A percentile compares a stretch with the other conserved stretches of the same genome.
phyloP scores from a whole-genome alignment of 2,113 vertebrate species.

The Chamaetylas fuelleborni region DNA sequence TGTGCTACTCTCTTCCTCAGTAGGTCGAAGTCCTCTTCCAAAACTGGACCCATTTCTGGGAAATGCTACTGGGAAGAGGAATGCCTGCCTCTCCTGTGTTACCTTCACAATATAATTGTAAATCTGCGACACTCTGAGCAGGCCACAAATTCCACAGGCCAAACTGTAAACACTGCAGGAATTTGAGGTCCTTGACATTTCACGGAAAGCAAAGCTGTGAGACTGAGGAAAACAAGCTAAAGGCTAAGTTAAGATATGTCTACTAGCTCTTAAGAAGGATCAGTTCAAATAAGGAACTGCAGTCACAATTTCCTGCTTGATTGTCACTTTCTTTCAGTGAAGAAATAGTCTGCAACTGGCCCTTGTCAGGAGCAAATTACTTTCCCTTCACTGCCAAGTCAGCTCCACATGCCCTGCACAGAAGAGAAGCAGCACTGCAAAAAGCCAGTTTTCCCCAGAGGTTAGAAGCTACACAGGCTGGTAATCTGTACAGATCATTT shows the following conservation, averaged over 20 bases:
- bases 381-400: conserved; percentile 55
- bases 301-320: conserved; percentile 50
- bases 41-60: neutral
- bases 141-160: neutral
- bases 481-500: neutral
- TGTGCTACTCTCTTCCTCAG: neutral
- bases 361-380: conserved; percentile 65
- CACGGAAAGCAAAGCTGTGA: neutral
- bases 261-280: conserved; percentile 45
- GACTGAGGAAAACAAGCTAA: conserved; percentile 47
- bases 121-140: neutral
- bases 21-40: neutral
- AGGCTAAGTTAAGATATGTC: conserved; percentile 40
- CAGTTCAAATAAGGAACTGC: conserved; percentile 45
- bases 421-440: conserved; percentile 29
- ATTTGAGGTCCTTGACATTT: conserved; percentile 28
- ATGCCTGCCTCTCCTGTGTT: neutral
- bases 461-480: neutral
- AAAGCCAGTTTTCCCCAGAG: conserved; percentile 33
- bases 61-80: neutral
- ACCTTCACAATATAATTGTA: neutral
- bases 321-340: conserved; percentile 63
- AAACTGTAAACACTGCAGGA: conserved; percentile 16
- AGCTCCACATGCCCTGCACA: neutral
- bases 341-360: conserved; percentile 66